Evolutionary conservation across 2,888 invertebrate genomes (phyloP).

Genomic region (Athripsodes cinereus): DNA sequence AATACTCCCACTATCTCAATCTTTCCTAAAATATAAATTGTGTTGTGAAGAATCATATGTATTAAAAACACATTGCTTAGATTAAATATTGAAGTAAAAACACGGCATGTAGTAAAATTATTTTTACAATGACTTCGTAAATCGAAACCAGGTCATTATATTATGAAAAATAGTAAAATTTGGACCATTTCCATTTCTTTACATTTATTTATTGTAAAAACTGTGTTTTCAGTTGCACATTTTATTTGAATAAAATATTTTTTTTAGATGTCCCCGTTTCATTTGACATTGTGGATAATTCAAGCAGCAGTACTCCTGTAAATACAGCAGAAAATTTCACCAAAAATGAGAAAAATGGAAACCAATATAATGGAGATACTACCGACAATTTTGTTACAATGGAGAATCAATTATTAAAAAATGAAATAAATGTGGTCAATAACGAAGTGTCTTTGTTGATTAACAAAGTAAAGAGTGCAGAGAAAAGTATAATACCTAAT

Average conservation of each 20-base stretch:
- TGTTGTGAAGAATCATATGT: too few species aligned
- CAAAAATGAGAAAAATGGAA: background rate
- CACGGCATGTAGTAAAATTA: too few species aligned
- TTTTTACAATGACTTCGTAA: too few species aligned
- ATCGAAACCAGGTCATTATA: too few species aligned
- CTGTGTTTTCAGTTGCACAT: too few species aligned
- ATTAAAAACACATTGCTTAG: too few species aligned
- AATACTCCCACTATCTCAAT: too few species aligned
- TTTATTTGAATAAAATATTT: background rate
- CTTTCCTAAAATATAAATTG: too few species aligned
- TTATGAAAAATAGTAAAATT: background rate
- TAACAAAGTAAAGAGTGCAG: conserved; percentile 40
- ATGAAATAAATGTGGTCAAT: conserved; percentile 46
- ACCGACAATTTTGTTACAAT: conserved; percentile 15
- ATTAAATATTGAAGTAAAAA: too few species aligned
- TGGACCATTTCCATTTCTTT: background rate
- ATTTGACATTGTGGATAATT: background rate
- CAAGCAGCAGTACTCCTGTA: background rate
- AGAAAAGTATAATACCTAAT: conserved; percentile 44
- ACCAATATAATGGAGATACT: background rate
- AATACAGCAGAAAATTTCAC: background rate
- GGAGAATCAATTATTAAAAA: conserved; percentile 36
- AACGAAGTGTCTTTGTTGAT: conserved; percentile 45
- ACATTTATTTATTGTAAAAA: too few species aligned
- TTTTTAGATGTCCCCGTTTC: background rate